Evolutionary conservation across 2,888 invertebrate genomes (phyloP).

Genomic region (Cosmia pyralina): DNA sequence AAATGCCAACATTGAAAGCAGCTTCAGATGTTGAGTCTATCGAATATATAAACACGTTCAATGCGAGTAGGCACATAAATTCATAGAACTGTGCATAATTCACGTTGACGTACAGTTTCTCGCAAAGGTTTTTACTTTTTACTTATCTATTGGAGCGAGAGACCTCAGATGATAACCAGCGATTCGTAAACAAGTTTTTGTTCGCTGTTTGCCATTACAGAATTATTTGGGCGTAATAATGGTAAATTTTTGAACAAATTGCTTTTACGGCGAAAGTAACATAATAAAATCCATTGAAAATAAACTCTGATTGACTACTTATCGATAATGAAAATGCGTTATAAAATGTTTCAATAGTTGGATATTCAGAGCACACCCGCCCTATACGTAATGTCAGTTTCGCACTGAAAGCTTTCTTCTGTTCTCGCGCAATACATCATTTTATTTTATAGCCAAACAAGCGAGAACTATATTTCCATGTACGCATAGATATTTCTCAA

Average conservation of each 20-base stretch:
- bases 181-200: constrained; percentile 65
- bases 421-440: constrained; percentile 63
- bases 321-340: constrained; percentile 30
- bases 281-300: constrained; percentile 51
- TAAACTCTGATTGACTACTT: constrained; percentile 37
- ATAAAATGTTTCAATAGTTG: constrained; percentile 41
- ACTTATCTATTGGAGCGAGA: constrained; percentile 62
- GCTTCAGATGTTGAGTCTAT: constrained; percentile 32
- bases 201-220: constrained; percentile 65
- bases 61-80: constrained; percentile 46
- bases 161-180: constrained; percentile 62
- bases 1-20: constrained; percentile 38
- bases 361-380: constrained; percentile 47
- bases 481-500: constrained; percentile 20
- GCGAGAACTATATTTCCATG: constrained; percentile 27
- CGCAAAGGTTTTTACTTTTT: constrained; percentile 62
- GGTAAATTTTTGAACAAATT: constrained; percentile 69
- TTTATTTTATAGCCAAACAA: constrained; percentile 60
- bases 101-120: constrained; percentile 60
- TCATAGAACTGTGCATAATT: constrained; percentile 64
- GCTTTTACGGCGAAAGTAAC: constrained; percentile 61
- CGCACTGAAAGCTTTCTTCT: constrained; percentile 70
- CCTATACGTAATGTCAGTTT: constrained; percentile 54
- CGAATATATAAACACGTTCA: constrained; percentile 50
- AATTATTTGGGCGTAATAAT: constrained; percentile 74